Evolutionary conservation across 2,888 invertebrate species (phyloP), one percentile per base, ranked within the genome.

Genomic region (Rambutsinella grinnellia): DNA sequence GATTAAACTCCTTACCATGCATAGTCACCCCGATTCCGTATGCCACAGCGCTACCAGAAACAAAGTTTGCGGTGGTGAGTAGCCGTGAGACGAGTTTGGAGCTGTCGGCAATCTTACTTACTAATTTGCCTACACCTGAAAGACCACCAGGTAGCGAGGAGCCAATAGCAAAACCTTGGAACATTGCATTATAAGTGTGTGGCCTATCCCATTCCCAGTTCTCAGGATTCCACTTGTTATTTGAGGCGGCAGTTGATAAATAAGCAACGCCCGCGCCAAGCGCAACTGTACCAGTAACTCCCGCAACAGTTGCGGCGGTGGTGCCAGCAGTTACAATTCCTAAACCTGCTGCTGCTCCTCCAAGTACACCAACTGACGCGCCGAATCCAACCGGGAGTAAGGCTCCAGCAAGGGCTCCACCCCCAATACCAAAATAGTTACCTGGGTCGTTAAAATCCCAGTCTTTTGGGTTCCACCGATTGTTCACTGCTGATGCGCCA

Each of bases 121-220:
- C n/a, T n/a, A n/a, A n/a, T n/a, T n/a, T n/a, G n/a, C n/a, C n/a
- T n/a, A n/a, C n/a, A n/a, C n/a, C 46, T 8, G 27, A 49, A 27
- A 74, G 28, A 0, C 63, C 65, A 13, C 57, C 67, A 0, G 58
- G 56, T 17, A 75, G 15, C 24, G 36, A 10, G 6, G 74, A 21
- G 0, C 78, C 78, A 1, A 21, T 47, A 10, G 44, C 13, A 8
- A 21, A 51, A 0, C 78, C 78, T 6, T 24, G 23, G 15, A 72
- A 54, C 10, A 74, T 13, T 0, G 68, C 47, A 8, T 19, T 26
- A 19, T 23, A 74, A 23, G 72, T 68, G 2, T 27, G n/a, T 6
- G 47, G 47, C 0, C 49, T 61, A 2, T 51, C 28, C 66, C 66
- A 77, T 3, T 51, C 57, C 78, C 78, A 78, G 23, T 78, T 26